Conservation (phyloP, 2,797 vertebrate genomes). For the Molothrus aeneus region DNA sequence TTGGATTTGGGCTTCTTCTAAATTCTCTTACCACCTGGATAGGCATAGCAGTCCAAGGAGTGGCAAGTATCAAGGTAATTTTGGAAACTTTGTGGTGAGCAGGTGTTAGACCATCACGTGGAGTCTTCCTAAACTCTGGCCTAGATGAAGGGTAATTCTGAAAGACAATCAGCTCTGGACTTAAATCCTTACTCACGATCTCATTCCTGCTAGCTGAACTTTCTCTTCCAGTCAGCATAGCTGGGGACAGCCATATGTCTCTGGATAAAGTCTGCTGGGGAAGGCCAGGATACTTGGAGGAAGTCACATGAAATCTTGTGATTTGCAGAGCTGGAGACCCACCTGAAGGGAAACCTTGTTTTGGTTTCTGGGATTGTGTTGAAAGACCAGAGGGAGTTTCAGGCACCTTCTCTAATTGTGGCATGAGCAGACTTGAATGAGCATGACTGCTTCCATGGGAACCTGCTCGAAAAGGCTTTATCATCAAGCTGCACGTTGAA, state of each 20-base stretch:
- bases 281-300: conserved; percentile 28
- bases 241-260: conserved; percentile 59
- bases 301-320: conserved; percentile 70
- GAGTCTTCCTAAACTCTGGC: conserved; percentile 30
- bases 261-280: conserved; percentile 56
- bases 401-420: conserved; percentile 34
- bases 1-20: conserved; percentile 48
- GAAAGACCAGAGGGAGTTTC: not conserved
- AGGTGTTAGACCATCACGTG: conserved; percentile 38
- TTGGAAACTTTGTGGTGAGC: conserved; percentile 71
- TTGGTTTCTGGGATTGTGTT: conserved; percentile 21
- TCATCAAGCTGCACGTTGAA: conserved; percentile 70
- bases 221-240: conserved; percentile 47
- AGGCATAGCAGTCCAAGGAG: conserved; percentile 70
- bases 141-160: conserved; percentile 52
- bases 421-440: conserved; percentile 50
- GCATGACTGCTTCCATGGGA: not conserved
- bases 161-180: conserved; percentile 59
- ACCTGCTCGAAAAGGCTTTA: conserved; percentile 52
- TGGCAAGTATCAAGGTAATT: conserved; percentile 72
- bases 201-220: not conserved
- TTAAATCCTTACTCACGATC: not conserved
- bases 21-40: conserved; percentile 72
- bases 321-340: conserved; percentile 65
- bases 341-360: conserved; percentile 40